Percentiles rank a stretch among this genome's conserved stretches.
Conservation (phyloP, 2,888 invertebrate species). For the Noctua janthe region DNA sequence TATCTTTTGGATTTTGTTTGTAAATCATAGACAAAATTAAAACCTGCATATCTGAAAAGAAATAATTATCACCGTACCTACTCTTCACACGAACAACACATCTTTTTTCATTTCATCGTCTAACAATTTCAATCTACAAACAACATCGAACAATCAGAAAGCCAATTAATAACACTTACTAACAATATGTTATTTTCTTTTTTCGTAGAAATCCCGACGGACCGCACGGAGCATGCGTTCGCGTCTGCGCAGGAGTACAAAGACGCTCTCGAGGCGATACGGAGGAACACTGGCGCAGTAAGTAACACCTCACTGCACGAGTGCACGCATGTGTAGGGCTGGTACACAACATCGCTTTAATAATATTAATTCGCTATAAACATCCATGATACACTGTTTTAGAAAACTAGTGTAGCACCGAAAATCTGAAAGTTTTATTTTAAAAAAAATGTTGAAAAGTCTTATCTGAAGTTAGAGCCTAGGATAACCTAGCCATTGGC, state of each 20-base stretch:
- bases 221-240: constrained; percentile 80
- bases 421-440: background rate
- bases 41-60: background rate
- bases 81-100: background rate
- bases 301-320: constrained; percentile 66
- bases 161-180: constrained; percentile 35
- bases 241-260: constrained; percentile 87
- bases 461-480: background rate
- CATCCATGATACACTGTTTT: background rate
- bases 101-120: constrained; percentile 2
- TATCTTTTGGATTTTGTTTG: constrained; percentile 13
- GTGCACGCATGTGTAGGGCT: constrained; percentile 37
- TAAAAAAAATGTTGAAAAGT: background rate
- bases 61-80: background rate
- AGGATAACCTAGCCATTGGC: background rate
- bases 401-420: background rate
- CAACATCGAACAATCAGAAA: constrained; percentile 8
- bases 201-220: constrained; percentile 81
- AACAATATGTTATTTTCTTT: constrained; percentile 56
- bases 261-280: constrained; percentile 85
- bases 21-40: constrained; percentile 5
- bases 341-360: background rate
- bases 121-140: constrained; percentile 22
- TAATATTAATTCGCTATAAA: background rate
- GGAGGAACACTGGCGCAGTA: constrained; percentile 85